Base-by-base conservation (phyloP, 2,888 invertebrate genomes). In the Chloroclysta siterata region DNA sequence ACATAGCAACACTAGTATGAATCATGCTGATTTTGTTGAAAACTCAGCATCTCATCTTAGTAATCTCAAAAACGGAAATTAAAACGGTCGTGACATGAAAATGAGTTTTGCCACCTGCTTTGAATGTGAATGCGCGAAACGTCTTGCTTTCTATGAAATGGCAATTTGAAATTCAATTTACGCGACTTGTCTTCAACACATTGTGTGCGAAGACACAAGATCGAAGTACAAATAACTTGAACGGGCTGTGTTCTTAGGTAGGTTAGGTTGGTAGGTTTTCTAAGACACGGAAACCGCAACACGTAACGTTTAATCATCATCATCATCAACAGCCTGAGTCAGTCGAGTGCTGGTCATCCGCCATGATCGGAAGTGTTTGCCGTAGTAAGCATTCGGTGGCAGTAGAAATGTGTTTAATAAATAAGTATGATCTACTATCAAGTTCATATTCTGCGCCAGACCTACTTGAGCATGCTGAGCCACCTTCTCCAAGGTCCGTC, bases 101-200 rank as follows among this genome's bases (percentile, higher is more conserved):
- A 17, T 46, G 46, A 46, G 46, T 17, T 17, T 8, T 4, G n/a
- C 41, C 2, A n/a, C 53, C 53, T 14, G 54, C 5, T 59, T 59
- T 58, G 8, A 4, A 10, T 42, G 52, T 59, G 14, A 63, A 59
- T 44, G 28, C 15, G 48, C 22, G 52, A 7, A 29, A 51, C 47
- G 42, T 29, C 51, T 60, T 56, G 63, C 51, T 65, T 62, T 59
- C 59, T 65, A 65, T 56, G 62, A 60, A 59, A 55, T 55, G 44
- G 61, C 58, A 54, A 65, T 59, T 59, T 53, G 39, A 66, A 68
- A 70, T 70, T 70, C 68, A 70, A 70, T 70, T 70, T 70, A 65
- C 67, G 52, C 57, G 53, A 53, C 42, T 33, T 64, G 61, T 53
- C 61, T 58, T 70, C 62, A 59, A 54, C 61, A 70, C 70, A 63